Percentiles rank a stretch among this genome's conserved stretches.
Evolutionary conservation across 30 jellyfish, hydroid and myxozoan genomes (phyloP).

Genomic region (Hydra vulgaris): DNA sequence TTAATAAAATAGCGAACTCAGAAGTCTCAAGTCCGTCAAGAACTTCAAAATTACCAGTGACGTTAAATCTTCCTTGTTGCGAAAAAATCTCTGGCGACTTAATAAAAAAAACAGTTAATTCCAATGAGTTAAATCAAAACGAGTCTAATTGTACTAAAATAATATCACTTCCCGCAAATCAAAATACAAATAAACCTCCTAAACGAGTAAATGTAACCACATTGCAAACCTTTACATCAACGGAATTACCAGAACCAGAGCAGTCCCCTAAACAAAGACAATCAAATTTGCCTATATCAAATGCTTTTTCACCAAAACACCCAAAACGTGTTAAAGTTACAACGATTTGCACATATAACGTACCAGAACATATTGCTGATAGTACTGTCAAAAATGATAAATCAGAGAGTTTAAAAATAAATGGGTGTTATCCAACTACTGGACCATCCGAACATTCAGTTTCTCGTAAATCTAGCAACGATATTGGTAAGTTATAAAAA

Average conservation of each 20-base stretch:
- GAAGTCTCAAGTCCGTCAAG: not conserved
- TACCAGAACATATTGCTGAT: not conserved
- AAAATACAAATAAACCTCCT: slow-evolving; percentile 27
- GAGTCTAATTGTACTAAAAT: not conserved
- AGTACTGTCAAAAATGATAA: not conserved
- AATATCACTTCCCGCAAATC: not conserved
- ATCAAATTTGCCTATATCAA: not conserved
- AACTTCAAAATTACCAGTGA: not conserved
- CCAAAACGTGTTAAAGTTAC: slow-evolving; percentile 28
- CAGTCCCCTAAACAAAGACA: not conserved
- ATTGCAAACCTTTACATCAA: slow-evolving; percentile 30
- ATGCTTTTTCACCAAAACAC: slow-evolving; percentile 2
- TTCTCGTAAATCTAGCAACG: too few relatives aligned
- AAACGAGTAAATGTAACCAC: slow-evolving; percentile 56
- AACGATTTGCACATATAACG: slow-evolving; percentile 10
- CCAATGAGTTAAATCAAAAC: not conserved
- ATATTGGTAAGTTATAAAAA: too few relatives aligned
- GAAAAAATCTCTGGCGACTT: too few relatives aligned
- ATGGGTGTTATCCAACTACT: too few relatives aligned
- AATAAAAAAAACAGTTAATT: not conserved
- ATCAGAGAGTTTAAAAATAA: not conserved
- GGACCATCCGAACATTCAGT: too few relatives aligned
- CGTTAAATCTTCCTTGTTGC: too few relatives aligned
- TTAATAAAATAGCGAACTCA: not conserved
- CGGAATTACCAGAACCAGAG: not conserved